A percentile compares a stretch with the other conserved stretches of the same genome.
phyloP scores from a whole-genome alignment of 2,888 invertebrate genomes.

The Eupithecia vulgata region DNA sequence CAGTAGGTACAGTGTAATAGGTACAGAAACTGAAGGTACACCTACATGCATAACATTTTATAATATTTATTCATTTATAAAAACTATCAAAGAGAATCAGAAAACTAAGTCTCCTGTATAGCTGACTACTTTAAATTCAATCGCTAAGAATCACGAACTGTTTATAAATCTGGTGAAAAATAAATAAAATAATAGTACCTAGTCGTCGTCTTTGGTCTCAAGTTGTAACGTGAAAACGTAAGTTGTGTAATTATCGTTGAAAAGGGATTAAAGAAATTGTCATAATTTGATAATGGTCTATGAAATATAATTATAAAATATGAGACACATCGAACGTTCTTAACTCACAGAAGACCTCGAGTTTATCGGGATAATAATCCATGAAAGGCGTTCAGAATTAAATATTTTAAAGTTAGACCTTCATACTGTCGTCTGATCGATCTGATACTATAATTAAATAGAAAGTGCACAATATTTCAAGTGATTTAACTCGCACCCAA shows the following conservation, averaged over 20 bases:
- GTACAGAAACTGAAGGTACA: not conserved
- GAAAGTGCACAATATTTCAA: not conserved
- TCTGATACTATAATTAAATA: not conserved
- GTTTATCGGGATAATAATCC: not conserved
- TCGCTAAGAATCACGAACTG: not conserved
- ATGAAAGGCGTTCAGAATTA: not conserved
- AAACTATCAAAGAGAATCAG: not conserved
- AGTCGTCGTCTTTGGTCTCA: not conserved
- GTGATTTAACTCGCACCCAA: slow-evolving; percentile 14
- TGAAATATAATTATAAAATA: not conserved
- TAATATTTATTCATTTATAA: not conserved
- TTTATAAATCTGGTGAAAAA: not conserved
- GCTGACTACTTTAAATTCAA: not conserved
- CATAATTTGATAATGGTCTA: too few species aligned
- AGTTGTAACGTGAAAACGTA: not conserved
- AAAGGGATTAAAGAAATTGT: not conserved
- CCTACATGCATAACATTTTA: not conserved
- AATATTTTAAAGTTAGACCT: not conserved
- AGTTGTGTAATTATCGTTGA: not conserved
- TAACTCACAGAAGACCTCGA: not conserved
- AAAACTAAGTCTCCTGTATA: not conserved
- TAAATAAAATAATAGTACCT: too few species aligned
- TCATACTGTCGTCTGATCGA: not conserved
- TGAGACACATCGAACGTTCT: not conserved
- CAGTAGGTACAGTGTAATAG: not conserved